Evolutionary conservation across 2,113 vertebrate genomes (phyloP).

Genomic region (Phycodurus eques): DNA sequence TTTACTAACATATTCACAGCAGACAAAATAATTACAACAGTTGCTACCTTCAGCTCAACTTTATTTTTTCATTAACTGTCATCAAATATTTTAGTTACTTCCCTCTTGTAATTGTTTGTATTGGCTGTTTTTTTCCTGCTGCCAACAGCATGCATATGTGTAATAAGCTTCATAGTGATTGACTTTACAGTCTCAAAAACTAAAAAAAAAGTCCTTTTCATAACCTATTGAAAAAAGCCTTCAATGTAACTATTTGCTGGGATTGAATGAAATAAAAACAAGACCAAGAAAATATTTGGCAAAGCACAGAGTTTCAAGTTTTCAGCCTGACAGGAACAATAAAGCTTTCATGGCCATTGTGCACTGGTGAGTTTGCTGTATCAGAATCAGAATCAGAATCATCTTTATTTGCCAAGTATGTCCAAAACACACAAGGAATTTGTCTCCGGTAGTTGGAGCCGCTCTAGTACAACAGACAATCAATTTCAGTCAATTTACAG

Average conservation of each 20-base stretch:
- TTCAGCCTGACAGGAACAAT: slow-evolving; percentile 7
- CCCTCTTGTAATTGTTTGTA: neutral
- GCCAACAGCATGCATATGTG: neutral
- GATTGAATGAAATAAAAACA: neutral
- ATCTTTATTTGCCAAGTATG: too few species aligned
- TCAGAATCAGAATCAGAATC: too few species aligned
- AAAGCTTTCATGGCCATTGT: slow-evolving; percentile 41
- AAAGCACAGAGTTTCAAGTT: neutral
- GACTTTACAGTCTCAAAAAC: neutral
- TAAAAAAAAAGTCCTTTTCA: neutral
- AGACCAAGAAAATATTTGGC: neutral
- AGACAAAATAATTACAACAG: neutral
- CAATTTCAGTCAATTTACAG: too few species aligned
- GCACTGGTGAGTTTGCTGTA: slow-evolving; percentile 35
- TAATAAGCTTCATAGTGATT: neutral
- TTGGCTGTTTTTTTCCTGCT: neutral
- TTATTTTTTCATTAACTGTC: neutral
- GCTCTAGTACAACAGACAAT: too few species aligned
- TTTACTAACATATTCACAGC: neutral
- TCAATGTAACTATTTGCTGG: neutral
- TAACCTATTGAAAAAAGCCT: neutral
- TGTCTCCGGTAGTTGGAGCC: too few species aligned
- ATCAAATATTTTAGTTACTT: neutral
- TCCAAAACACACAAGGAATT: too few species aligned
- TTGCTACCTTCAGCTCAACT: neutral